Conservation (phyloP, 1,140 invertebrate genomes). For the Philaenus spumarius region DNA sequence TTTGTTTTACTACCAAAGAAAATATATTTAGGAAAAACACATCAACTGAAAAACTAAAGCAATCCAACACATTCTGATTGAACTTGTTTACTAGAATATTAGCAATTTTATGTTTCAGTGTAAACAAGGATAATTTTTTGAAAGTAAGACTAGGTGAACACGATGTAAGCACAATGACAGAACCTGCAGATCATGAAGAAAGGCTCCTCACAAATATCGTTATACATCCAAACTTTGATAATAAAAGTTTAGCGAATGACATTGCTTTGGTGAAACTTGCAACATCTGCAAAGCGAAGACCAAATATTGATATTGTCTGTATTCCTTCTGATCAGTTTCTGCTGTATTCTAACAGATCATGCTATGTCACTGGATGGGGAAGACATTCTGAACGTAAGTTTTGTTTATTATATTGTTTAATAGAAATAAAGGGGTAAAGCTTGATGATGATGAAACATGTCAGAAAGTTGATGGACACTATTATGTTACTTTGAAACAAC, state of each 20-base stretch:
- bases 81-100: too few relatives aligned
- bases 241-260: constrained; percentile 40
- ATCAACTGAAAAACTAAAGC: too few relatives aligned
- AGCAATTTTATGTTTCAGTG: too few relatives aligned
- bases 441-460: too few relatives aligned
- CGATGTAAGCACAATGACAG: constrained; percentile 39
- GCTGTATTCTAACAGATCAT: constrained; percentile 31
- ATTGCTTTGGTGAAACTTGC: constrained; percentile 41
- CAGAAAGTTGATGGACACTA: too few relatives aligned
- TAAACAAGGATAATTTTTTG: constrained; percentile 18
- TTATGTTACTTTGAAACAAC: too few relatives aligned
- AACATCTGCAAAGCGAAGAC: constrained; percentile 31
- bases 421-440: too few relatives aligned
- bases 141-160: constrained; percentile 46
- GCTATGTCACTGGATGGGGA: constrained; percentile 55
- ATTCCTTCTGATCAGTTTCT: constrained; percentile 34
- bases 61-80: too few relatives aligned
- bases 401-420: too few relatives aligned
- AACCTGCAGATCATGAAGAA: constrained; percentile 30
- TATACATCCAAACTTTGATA: constrained; percentile 39
- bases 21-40: too few relatives aligned
- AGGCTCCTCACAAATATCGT: constrained; percentile 31
- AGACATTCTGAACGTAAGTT: constrained; percentile 39
- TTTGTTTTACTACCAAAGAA: too few relatives aligned
- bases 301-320: constrained; percentile 43